Base-by-base conservation (phyloP, 92 coral and sea anemone genomes). In the Palythoa grandis region DNA sequence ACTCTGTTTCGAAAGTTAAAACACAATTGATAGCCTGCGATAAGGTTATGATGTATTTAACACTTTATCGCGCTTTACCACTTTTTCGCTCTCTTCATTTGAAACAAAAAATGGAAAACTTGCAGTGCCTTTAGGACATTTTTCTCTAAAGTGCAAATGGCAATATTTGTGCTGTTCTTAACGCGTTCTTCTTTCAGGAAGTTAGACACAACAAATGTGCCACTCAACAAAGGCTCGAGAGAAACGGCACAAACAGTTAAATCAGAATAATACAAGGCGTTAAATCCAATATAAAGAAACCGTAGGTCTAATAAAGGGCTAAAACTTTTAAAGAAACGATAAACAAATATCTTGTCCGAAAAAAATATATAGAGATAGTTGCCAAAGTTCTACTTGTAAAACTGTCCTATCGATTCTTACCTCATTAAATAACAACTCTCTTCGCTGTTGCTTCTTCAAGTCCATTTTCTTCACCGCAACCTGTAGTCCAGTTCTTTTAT, bases 401-500 rank as follows among this genome's bases (percentile, higher is more conserved):
- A 82, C 80, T 52, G 77, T 74, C 70, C 40, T 43, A 83, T 83
- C 61, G 17, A 86, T 47, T 88, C 95, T 89, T 80, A 97, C 99
- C 99, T 97, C 99, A 84, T 97, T 97, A 78, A 97, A 97, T 83
- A 97, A 84, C 70, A 97, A 82, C 84, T 97, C 99, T 72, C 99
- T 86, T 85, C 99, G 77, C 48, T 97, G 99, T 76, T 97, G 99
- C 76, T 95, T 93, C 68, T 95, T 94, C 71, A 97, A 89, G 66
- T 97, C 99, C 99, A 97, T 97, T 85, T 97, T 97, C 88, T 97
- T 97, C 40, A 97, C 95, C 13, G 99, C 99, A 23, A 97, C 99
- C 88, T 97, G 99, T 50, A 94, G 83, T 20, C 97, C 93, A 11
- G 94, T 95, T 77, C 95, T 88, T 68, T 90, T 97, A 78, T 97